Conservation (phyloP, 2,797 vertebrate genomes). For the Pteropus rufus region DNA sequence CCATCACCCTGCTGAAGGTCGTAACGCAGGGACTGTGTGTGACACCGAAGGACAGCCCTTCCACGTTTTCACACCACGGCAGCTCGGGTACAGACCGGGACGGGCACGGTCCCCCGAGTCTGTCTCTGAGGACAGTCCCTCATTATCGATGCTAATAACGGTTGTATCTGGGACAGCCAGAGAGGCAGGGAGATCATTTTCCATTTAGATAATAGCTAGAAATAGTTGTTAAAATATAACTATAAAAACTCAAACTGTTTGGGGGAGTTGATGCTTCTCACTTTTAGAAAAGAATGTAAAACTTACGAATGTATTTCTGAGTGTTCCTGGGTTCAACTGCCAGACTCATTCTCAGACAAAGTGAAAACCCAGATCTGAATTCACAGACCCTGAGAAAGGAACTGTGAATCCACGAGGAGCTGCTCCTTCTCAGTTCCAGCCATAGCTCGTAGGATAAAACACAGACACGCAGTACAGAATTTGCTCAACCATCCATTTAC, state of each 20-base stretch:
- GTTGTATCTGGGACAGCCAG: not conserved
- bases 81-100: not conserved
- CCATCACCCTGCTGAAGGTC: not conserved
- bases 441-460: rapidly evolving
- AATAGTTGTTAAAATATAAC: not conserved
- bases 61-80: not conserved
- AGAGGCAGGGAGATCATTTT: slow-evolving; percentile 19
- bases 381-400: rapidly evolving
- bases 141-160: rapidly evolving
- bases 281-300: slow-evolving; percentile 65
- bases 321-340: slow-evolving; percentile 57
- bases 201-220: slow-evolving; percentile 22
- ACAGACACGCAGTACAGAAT: rapidly evolving
- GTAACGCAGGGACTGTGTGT: not conserved
- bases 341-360: not conserved
- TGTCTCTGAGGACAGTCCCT: not conserved
- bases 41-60: not conserved
- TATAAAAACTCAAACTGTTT: slow-evolving; percentile 53
- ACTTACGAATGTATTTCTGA: slow-evolving; percentile 53
- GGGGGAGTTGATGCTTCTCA: not conserved
- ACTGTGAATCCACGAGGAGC: not conserved
- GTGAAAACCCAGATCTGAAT: not conserved
- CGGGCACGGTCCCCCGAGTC: not conserved
- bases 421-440: not conserved
- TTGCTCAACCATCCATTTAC: not conserved